Evolutionary conservation across 2,113 vertebrate genomes (phyloP).

Genomic region (Todiramphus saurophagus): DNA sequence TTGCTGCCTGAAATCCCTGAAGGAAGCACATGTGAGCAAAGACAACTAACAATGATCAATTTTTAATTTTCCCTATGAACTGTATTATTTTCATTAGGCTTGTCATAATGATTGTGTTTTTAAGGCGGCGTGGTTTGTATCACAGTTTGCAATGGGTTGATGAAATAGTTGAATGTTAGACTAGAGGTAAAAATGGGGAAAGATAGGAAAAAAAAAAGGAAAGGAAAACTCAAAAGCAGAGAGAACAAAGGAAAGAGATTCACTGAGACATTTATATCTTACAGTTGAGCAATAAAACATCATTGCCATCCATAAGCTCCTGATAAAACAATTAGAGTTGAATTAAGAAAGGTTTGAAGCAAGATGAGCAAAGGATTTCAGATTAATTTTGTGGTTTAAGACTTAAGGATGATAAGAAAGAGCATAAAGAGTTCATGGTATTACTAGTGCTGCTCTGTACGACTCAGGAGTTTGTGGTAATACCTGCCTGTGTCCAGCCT

Average conservation of each 20-base stretch:
- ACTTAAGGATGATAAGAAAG: not conserved
- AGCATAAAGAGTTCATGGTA: not conserved
- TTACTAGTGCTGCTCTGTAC: not conserved
- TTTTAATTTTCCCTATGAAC: not conserved
- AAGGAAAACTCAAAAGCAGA: not conserved
- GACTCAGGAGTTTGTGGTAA: accelerated
- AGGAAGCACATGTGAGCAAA: not conserved
- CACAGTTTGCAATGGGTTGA: not conserved
- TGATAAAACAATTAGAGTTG: not conserved
- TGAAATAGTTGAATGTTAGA: not conserved
- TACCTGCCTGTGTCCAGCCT: accelerated
- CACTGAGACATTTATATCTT: not conserved
- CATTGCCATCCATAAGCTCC: not conserved
- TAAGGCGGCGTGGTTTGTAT: not conserved
- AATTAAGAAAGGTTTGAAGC: not conserved
- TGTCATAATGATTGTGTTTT: not conserved
- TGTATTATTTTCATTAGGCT: not conserved
- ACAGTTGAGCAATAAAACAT: not conserved
- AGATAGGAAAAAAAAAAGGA: not conserved
- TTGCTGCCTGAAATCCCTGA: not conserved
- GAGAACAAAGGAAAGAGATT: slow-evolving; percentile 17
- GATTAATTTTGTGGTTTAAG: not conserved
- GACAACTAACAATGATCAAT: not conserved
- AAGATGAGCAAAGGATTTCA: not conserved
- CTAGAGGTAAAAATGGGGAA: not conserved